Percentiles rank a stretch among this genome's conserved stretches.
Evolutionary conservation across 2,888 invertebrate species (phyloP).

Genomic region (Pegoplata infirma): DNA sequence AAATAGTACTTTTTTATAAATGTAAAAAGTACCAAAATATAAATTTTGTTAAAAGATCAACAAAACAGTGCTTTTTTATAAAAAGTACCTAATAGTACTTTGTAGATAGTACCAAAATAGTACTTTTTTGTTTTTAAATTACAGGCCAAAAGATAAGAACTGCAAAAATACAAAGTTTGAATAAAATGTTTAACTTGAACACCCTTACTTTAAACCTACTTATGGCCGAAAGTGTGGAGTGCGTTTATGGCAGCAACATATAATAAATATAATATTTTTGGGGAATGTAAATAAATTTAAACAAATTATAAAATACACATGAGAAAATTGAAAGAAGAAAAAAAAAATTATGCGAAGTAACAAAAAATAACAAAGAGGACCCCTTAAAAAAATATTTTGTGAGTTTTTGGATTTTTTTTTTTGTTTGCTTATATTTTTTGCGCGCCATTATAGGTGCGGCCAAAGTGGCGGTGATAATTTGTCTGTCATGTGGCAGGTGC

Average conservation of each 20-base stretch:
- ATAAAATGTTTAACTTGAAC: too few relatives aligned
- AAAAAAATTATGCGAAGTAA: slow-evolving; percentile 3
- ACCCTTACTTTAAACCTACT: too few relatives aligned
- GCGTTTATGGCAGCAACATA: too few relatives aligned
- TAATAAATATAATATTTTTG: not conserved
- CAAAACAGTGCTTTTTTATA: too few relatives aligned
- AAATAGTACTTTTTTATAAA: too few relatives aligned
- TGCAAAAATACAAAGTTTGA: too few relatives aligned
- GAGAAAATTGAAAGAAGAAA: slow-evolving; percentile 5
- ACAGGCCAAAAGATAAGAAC: too few relatives aligned
- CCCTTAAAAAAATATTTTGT: not conserved
- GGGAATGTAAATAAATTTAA: slow-evolving; percentile 51
- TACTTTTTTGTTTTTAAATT: too few relatives aligned
- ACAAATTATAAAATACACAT: slow-evolving; percentile 45
- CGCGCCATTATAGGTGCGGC: slow-evolving; percentile 46
- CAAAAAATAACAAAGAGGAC: not conserved
- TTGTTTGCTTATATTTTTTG: not conserved
- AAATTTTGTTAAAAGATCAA: too few relatives aligned
- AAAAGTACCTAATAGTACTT: too few relatives aligned
- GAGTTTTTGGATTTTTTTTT: not conserved
- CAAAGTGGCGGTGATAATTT: slow-evolving; percentile 51
- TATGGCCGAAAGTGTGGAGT: not conserved
- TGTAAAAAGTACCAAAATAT: too few relatives aligned
- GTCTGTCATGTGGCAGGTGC: slow-evolving; percentile 64
- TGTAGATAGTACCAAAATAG: too few relatives aligned